Evolutionary conservation across 2,113 vertebrate genomes (phyloP), one percentile per base, ranked within the genome.

Genomic region (Hipposideros armiger): DNA sequence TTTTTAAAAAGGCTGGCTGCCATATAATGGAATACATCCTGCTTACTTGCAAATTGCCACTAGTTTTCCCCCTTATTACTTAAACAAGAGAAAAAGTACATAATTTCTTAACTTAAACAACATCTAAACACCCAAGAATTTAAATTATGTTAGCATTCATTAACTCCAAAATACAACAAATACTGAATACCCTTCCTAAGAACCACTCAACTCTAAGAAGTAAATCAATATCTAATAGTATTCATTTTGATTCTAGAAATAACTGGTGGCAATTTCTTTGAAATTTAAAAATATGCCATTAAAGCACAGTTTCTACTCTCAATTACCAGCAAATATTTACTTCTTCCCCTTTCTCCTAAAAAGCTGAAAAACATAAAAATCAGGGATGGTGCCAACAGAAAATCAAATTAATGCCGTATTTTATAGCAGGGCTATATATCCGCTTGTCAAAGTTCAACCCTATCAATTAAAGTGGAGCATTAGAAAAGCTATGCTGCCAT

Each of bases 301-400:
- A 52, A 94, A 94, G 20, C 62, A 77, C 70, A 84, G 15, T 47
- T 92, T 91, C 69, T 96, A 67, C 30, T 74, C 26, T 94, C 54
- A 69, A 60, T 74, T 73, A 83, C 32, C 87, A 90, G 62, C 74
- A 83, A 67, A 72, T 22, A 87, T 56, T 86, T 47, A 73, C 10
- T 73, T 62, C 36, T 36, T 83, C 45, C 20, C 19, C 52, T 66
- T 78, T 66, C 87, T 24, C 13, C 56, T 73, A 64, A 64, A 87
- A 76, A 77, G 15, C 36, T n/a, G 7, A 30, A 67, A 93, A 77
- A 89, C 8, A 91, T n/a, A 67, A 56, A 77, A 82, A 64, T 69
- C 87, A 91, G 40, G 54, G 28, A 54, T 22, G 14, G 11, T 47
- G 42, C 67, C 91, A 94, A 82, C 0, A 78, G 52, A 85, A 94